Percentiles rank a stretch among this genome's conserved stretches.
phyloP scores from a whole-genome alignment of 2,113 vertebrate genomes.

The Gambusia holbrooki region DNA sequence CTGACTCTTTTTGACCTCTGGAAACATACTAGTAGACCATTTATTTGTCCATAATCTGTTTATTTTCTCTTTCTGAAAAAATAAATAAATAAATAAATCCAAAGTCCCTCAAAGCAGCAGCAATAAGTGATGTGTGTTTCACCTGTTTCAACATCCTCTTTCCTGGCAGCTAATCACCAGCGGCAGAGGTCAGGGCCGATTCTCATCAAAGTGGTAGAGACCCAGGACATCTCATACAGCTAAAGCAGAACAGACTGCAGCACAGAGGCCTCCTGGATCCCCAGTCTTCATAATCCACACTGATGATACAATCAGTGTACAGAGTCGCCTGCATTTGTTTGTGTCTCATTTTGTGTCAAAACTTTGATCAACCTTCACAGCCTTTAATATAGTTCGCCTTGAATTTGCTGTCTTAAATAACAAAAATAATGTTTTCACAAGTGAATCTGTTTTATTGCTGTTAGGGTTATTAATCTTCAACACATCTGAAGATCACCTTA shows the following conservation, averaged over 20 bases:
- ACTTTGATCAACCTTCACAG: no score
- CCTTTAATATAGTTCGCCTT: no score
- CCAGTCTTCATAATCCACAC: neutral
- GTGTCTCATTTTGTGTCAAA: no score
- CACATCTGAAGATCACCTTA: no score
- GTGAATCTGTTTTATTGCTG: no score
- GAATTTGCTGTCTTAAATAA: no score
- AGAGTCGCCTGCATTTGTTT: neutral
- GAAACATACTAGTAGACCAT: neutral
- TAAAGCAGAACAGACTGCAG: conserved; percentile 6
- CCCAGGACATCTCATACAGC: neutral
- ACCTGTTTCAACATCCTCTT: neutral
- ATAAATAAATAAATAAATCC: neutral
- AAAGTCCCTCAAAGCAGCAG: neutral
- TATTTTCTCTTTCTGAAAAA: neutral
- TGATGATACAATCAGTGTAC: no score
- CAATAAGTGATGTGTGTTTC: neutral
- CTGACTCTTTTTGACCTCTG: neutral
- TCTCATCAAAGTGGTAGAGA: conserved; percentile 67
- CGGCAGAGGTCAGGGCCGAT: neutral
- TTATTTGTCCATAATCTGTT: neutral
- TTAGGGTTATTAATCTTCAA: no score
- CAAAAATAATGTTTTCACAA: no score
- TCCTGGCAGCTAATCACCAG: conserved; percentile 4
- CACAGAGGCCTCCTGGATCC: neutral